Evolutionary conservation across 2,797 vertebrate genomes (phyloP).

Genomic region (Natrix natrix): DNA sequence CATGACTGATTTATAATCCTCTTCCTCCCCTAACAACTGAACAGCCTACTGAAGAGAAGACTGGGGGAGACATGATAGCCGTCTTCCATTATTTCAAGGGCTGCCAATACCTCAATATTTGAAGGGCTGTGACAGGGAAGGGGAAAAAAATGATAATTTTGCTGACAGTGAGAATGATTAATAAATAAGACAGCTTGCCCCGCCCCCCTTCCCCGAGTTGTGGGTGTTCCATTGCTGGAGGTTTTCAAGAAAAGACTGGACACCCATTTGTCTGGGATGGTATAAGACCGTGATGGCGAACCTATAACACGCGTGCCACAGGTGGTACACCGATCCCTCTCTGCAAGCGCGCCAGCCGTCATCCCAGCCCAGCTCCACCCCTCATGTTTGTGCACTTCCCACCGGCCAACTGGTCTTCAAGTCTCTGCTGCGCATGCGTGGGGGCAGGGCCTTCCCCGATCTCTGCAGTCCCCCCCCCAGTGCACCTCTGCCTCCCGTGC

Average conservation of each 20-base stretch:
- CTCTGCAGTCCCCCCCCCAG: too few relatives aligned
- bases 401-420: too few relatives aligned
- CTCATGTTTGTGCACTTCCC: too few relatives aligned
- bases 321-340: too few relatives aligned
- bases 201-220: neutral
- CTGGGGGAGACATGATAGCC: neutral
- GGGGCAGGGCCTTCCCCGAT: too few relatives aligned
- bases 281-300: too few relatives aligned
- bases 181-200: neutral
- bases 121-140: neutral
- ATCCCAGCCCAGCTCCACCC: too few relatives aligned
- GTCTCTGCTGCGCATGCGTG: too few relatives aligned
- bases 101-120: neutral
- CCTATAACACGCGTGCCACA: too few relatives aligned
- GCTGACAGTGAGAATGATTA: neutral
- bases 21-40: neutral
- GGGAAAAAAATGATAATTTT: neutral
- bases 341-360: too few relatives aligned
- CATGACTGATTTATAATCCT: neutral
- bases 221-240: neutral
- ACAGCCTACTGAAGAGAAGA: neutral
- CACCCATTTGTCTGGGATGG: neutral
- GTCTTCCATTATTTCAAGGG: neutral
- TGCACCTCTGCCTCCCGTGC: too few relatives aligned
- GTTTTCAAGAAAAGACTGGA: neutral